phyloP scores from a whole-genome alignment of 1,140 invertebrate genomes.

The Lysiphlebus fabarum region DNA sequence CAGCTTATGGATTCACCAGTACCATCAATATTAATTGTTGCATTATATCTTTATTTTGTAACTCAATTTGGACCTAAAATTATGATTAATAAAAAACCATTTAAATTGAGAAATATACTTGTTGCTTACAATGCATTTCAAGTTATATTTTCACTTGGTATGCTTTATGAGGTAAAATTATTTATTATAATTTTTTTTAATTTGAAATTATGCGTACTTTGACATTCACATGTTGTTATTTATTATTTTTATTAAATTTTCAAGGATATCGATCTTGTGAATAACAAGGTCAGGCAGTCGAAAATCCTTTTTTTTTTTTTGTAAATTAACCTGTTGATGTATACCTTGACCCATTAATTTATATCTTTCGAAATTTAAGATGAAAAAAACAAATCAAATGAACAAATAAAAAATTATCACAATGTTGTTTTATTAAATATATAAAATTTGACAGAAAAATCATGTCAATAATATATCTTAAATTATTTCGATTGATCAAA shows the following conservation, averaged over 20 bases:
- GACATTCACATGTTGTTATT: too few species aligned
- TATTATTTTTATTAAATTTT: too few species aligned
- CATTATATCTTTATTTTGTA: conserved; percentile 77
- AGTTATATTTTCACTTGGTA: conserved; percentile 79
- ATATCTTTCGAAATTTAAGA: too few species aligned
- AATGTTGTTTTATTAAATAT: too few species aligned
- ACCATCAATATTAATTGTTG: conserved; percentile 78
- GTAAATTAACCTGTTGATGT: too few species aligned
- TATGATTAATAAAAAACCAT: conserved; percentile 86
- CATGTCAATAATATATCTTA: conserved; percentile 7
- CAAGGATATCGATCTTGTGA: too few species aligned
- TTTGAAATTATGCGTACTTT: too few species aligned
- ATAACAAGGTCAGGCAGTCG: too few species aligned
- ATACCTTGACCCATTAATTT: too few species aligned
- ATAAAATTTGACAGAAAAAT: conserved; percentile 17
- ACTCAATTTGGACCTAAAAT: conserved; percentile 77
- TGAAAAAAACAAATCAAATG: too few species aligned
- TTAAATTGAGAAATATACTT: conserved; percentile 74
- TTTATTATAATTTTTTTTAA: conserved; percentile 2
- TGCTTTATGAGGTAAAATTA: conserved; percentile 84
- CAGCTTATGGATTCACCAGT: conserved; percentile 82
- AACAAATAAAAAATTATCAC: conserved; percentile 13
- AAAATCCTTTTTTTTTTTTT: too few species aligned
- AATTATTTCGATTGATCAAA: too few species aligned
- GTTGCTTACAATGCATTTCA: conserved; percentile 88